Conservation (phyloP, 2,888 invertebrate genomes). For the Dasysyrphus albostriatus region DNA sequence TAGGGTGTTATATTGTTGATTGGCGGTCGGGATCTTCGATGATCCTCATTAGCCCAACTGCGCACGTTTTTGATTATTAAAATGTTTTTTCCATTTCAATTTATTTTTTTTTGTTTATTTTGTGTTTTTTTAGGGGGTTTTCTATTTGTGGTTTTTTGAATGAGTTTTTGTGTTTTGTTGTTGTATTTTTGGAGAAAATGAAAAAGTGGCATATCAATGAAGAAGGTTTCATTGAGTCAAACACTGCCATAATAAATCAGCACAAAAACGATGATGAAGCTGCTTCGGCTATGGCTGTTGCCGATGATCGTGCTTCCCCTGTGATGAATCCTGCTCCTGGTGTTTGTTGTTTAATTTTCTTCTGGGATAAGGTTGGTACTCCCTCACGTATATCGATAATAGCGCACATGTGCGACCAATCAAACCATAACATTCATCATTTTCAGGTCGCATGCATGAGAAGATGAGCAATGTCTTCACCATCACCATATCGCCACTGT, state of each 20-base stretch:
- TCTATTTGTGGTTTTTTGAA: constrained; percentile 65
- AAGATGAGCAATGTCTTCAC: constrained; percentile 62
- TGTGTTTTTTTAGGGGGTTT: constrained; percentile 1
- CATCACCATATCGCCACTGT: not conserved
- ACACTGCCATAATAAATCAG: constrained; percentile 68
- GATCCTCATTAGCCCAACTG: constrained; percentile 73
- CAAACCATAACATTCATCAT: constrained; percentile 74
- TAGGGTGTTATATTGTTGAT: constrained; percentile 67
- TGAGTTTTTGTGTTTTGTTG: not conserved
- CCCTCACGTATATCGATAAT: constrained; percentile 54
- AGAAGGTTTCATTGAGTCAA: constrained; percentile 63
- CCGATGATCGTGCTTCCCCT: constrained; percentile 51
- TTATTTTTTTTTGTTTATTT: constrained; percentile 12
- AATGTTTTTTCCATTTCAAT: constrained; percentile 37
- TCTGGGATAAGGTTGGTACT: constrained; percentile 23
- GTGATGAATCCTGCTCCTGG: constrained; percentile 38
- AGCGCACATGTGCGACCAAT: constrained; percentile 76
- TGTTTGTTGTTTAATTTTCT: constrained; percentile 5
- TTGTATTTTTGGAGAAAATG: constrained; percentile 9
- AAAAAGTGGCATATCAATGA: constrained; percentile 72
- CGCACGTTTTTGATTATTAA: constrained; percentile 74
- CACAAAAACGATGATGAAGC: constrained; percentile 52
- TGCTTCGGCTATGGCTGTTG: not conserved
- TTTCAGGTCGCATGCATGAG: constrained; percentile 47
- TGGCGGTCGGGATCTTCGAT: constrained; percentile 74